A percentile compares a stretch with the other conserved stretches of the same genome.
phyloP scores from a whole-genome alignment of 2,797 vertebrate genomes.

The Natrix natrix region DNA sequence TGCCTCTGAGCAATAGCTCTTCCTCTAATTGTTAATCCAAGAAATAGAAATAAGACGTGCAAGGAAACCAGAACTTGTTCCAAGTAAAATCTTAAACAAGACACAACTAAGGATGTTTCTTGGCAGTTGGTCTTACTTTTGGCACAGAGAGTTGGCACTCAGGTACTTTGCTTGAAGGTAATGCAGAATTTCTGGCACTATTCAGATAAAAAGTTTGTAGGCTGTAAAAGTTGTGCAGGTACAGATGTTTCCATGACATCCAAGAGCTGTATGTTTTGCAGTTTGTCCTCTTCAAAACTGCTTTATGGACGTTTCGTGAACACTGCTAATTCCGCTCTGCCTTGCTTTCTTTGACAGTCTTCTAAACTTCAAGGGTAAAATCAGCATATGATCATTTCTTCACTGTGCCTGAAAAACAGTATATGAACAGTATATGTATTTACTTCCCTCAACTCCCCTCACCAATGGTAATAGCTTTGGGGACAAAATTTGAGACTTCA shows the following conservation, averaged over 20 bases:
- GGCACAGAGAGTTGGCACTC: not conserved
- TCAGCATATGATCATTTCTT: not conserved
- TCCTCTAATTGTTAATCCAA: not conserved
- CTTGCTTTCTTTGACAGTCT: not conserved
- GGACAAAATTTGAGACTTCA: not conserved
- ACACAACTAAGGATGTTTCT: not conserved
- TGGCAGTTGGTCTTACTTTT: not conserved
- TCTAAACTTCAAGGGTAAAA: not conserved
- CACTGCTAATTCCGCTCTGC: not conserved
- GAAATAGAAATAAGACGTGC: not conserved
- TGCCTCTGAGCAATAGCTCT: not conserved
- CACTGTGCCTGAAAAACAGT: not conserved
- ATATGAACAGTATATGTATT: too few relatives aligned
- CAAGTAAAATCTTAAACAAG: not conserved
- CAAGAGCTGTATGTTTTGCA: not conserved
- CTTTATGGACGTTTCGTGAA: not conserved
- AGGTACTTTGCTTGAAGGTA: not conserved
- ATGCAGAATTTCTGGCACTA: not conserved
- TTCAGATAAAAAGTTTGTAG: not conserved
- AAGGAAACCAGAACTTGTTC: not conserved
- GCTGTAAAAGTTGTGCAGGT: not conserved
- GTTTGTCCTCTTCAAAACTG: not conserved
- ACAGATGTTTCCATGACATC: not conserved
- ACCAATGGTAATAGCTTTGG: not conserved
- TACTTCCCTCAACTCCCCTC: not conserved